A percentile compares a stretch with the other conserved stretches of the same genome.
Conservation (phyloP, 2,888 invertebrate genomes). For the Allygus modestus region DNA sequence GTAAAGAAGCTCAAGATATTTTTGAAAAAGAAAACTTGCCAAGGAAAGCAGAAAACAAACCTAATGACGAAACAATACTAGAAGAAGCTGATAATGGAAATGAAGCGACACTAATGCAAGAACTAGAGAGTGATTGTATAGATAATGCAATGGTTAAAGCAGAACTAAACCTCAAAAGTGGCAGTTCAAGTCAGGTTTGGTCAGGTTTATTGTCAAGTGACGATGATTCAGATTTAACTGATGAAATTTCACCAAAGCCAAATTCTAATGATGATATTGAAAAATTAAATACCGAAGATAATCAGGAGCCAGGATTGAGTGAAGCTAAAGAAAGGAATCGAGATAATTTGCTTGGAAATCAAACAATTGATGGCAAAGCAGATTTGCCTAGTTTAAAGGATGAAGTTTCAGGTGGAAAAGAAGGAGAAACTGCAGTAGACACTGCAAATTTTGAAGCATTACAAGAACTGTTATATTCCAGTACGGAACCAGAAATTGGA, state of each 20-base stretch:
- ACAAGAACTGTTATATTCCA: constrained; percentile 13
- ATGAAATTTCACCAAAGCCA: background rate
- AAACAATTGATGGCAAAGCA: background rate
- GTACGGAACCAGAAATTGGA: constrained; percentile 21
- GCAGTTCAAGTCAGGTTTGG: background rate
- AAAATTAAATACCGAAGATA: background rate
- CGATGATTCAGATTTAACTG: background rate
- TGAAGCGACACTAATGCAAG: background rate
- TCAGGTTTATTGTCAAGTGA: background rate
- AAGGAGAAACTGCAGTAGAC: background rate
- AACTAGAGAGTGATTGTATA: background rate
- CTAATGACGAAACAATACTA: background rate
- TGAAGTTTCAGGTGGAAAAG: background rate
- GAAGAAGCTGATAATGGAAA: background rate
- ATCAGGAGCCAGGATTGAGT: background rate
- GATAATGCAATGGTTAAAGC: background rate
- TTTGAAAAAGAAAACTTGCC: background rate
- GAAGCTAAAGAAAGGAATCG: background rate
- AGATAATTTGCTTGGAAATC: background rate
- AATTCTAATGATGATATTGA: background rate
- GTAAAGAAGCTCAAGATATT: background rate
- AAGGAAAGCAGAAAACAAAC: background rate
- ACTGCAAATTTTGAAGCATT: constrained; percentile 40
- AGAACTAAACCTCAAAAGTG: background rate
- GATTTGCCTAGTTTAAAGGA: background rate